Conservation (phyloP, 92 coral and sea anemone species). For the Chrysogorgia sp. region DNA sequence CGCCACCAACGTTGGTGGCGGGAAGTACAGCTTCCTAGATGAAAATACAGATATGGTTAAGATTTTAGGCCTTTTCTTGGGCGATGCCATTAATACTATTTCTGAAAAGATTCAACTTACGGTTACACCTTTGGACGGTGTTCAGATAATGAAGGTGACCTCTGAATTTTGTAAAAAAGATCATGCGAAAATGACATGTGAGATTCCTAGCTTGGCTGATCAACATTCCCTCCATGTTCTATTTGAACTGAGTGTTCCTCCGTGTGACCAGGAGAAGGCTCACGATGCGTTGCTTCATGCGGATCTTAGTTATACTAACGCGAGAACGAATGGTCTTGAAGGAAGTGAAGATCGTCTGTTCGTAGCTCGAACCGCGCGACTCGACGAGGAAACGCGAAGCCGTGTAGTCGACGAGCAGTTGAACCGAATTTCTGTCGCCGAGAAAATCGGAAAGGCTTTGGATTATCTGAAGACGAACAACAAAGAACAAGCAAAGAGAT, state of each 20-base stretch:
- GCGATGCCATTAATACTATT: constrained; percentile 30
- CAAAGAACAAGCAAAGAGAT: neutral
- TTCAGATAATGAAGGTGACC: constrained; percentile 23
- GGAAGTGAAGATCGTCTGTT: constrained; percentile 28
- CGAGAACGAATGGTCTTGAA: constrained; percentile 37
- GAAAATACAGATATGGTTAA: constrained; percentile 4
- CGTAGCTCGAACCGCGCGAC: constrained; percentile 12
- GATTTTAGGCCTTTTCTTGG: neutral
- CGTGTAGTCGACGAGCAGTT: constrained; percentile 28
- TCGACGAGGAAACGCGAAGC: constrained; percentile 18
- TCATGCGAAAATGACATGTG: neutral
- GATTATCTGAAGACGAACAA: constrained; percentile 1
- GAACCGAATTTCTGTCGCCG: constrained; percentile 26
- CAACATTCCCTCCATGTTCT: constrained; percentile 29
- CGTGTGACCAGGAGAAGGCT: neutral
- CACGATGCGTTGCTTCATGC: constrained; percentile 29
- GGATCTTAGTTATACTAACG: constrained; percentile 26
- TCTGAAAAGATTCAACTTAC: constrained; percentile 24
- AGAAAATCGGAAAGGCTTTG: constrained; percentile 13
- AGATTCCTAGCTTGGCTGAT: constrained; percentile 21
- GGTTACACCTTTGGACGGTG: constrained; percentile 19
- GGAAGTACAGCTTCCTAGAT: constrained; percentile 17
- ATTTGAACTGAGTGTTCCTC: constrained; percentile 26
- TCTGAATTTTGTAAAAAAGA: neutral
- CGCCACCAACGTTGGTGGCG: constrained; percentile 34